Percentiles rank a stretch among this genome's conserved stretches.
These are phyloP conservation scores for Tauraco hartlaubi DNA, from an alignment of 2,797 vertebrate genomes.

Conservation along the genomic window DNA sequence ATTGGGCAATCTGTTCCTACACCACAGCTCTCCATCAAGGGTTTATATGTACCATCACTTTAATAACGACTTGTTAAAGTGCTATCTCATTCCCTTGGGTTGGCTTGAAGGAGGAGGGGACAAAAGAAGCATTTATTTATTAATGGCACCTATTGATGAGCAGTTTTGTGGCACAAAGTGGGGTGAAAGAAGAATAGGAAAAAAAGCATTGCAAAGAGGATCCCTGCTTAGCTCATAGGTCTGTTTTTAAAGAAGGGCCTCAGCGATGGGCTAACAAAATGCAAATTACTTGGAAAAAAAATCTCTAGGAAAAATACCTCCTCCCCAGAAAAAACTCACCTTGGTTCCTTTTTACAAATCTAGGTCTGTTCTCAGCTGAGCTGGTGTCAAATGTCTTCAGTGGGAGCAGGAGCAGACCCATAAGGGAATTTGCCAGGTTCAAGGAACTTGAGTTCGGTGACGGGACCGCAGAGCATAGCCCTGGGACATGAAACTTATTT, in stretches of 20 bases:
- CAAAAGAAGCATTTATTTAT: constrained; percentile 22
- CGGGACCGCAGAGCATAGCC: neutral
- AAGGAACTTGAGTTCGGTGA: neutral
- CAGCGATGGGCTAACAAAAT: neutral
- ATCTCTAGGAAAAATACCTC: neutral
- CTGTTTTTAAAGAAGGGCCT: neutral
- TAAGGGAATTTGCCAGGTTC: neutral
- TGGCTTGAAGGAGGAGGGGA: neutral
- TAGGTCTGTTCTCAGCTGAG: neutral
- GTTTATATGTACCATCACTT: neutral
- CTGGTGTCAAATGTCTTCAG: neutral
- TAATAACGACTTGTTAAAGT: neutral
- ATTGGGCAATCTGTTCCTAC: constrained; percentile 14
- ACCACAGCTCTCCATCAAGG: neutral
- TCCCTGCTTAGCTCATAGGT: neutral
- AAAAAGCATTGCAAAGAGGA: neutral
- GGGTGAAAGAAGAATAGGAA: neutral
- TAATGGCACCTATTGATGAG: neutral
- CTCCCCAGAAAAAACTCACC: accelerated
- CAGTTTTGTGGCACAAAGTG: neutral
- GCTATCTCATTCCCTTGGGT: neutral
- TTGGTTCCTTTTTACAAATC: neutral
- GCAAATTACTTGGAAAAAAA: neutral
- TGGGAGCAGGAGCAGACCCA: neutral
- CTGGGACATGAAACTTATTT: neutral